Conservation (phyloP, 2,113 vertebrate genomes). For the Paratilapia polleni region DNA sequence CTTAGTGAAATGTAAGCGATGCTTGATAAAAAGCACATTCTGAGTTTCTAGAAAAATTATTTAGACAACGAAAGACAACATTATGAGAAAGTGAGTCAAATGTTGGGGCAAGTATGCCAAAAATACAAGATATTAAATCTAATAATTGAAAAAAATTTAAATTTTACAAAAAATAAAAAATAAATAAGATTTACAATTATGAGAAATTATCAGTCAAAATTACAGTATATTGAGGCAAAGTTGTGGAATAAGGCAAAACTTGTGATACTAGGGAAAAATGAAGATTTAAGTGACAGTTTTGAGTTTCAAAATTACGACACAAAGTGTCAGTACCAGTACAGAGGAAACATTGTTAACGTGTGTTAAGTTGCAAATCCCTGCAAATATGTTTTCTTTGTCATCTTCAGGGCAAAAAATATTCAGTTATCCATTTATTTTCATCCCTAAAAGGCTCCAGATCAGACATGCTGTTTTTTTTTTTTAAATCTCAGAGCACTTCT, state of each 20-base stretch:
- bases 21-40: too few species aligned
- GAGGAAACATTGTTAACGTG: too few species aligned
- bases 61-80: too few species aligned
- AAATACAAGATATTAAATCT: too few species aligned
- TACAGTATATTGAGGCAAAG: neutral
- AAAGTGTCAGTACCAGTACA: too few species aligned
- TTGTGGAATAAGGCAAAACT: neutral
- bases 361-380: neutral
- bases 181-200: neutral
- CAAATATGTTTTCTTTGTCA: neutral
- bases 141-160: too few species aligned
- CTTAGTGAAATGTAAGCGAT: too few species aligned
- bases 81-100: too few species aligned
- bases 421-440: neutral
- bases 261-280: neutral
- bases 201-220: neutral
- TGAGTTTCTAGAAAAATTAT: too few species aligned
- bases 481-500: neutral
- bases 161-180: neutral
- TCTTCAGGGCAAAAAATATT: neutral
- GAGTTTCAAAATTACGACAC: neutral
- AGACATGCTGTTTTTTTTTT: slow-evolving; percentile 1
- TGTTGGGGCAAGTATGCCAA: too few species aligned
- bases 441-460: neutral
- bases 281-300: neutral